These are phyloP conservation scores for Drosophila rhopaloa DNA, from an alignment of 1,140 invertebrate species.

Conservation along the genomic window DNA sequence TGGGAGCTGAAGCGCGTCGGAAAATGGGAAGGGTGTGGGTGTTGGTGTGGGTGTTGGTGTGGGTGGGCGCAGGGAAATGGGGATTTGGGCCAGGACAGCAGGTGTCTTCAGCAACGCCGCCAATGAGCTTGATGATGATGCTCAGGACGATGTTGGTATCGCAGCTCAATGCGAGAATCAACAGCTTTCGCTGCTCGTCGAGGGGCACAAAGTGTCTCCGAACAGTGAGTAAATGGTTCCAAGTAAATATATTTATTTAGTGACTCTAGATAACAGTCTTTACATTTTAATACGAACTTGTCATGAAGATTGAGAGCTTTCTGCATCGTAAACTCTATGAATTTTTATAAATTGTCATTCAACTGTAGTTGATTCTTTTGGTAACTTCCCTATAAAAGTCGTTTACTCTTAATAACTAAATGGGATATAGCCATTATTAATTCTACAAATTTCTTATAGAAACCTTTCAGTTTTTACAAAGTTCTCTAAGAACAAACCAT, in stretches of 20 bases:
- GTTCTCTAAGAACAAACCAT: no score
- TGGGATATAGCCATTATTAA: no score
- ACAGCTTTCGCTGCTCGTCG: conserved; percentile 24
- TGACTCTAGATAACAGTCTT: background rate
- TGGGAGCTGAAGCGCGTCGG: conserved; percentile 36
- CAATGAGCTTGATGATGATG: conserved; percentile 46
- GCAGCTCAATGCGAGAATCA: conserved; percentile 59
- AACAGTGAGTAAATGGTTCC: conserved; percentile 11
- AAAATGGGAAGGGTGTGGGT: conserved; percentile 13
- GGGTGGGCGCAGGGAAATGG: background rate
- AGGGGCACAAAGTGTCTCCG: conserved; percentile 3
- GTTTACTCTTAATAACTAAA: no score
- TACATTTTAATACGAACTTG: background rate
- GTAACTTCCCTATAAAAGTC: no score
- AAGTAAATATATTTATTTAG: background rate
- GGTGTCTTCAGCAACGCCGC: conserved; percentile 31
- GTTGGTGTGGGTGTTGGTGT: background rate
- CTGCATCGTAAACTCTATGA: no score
- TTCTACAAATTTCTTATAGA: no score
- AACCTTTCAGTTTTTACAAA: no score
- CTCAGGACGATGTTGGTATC: conserved; percentile 40
- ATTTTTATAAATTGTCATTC: no score
- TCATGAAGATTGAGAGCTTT: no score
- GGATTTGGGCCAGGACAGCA: conserved; percentile 41
- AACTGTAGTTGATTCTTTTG: no score